These are phyloP conservation scores for Pogona vitticeps DNA, from an alignment of 2,113 vertebrate species.

Conservation along the genomic window DNA sequence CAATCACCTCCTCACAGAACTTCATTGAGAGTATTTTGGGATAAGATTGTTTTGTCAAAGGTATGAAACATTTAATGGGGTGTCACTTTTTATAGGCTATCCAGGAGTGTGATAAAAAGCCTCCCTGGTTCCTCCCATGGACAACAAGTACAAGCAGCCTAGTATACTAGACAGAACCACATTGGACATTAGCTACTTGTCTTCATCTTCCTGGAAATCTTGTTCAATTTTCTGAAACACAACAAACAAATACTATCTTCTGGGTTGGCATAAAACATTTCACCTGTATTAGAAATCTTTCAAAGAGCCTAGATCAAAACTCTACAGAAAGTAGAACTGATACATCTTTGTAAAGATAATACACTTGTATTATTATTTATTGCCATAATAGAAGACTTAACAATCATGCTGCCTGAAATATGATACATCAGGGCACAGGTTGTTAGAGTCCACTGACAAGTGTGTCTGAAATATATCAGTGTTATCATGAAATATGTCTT, in stretches of 20 bases:
- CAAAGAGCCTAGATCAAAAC: neutral
- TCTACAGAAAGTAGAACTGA: neutral
- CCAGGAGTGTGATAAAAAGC: no score
- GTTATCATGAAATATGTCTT: neutral
- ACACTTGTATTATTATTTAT: slow-evolving; percentile 20
- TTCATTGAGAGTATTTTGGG: no score
- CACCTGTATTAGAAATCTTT: neutral
- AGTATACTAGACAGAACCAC: no score
- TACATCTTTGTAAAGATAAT: neutral
- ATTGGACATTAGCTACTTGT: no score
- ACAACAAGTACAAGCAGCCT: no score
- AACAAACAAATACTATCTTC: neutral
- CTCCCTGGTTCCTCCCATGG: no score
- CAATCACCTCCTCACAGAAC: no score
- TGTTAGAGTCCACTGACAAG: slow-evolving; percentile 25
- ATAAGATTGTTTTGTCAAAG: no score
- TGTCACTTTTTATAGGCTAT: no score
- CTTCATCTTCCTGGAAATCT: no score
- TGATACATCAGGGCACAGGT: slow-evolving; percentile 27
- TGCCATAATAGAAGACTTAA: slow-evolving; percentile 14
- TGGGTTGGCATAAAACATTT: neutral
- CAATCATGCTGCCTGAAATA: slow-evolving; percentile 28
- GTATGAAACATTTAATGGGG: no score
- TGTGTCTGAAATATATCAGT: slow-evolving; percentile 25
- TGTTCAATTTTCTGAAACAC: no score